Conservation (phyloP, 2,113 vertebrate species). For the Toxotes jaculatrix region DNA sequence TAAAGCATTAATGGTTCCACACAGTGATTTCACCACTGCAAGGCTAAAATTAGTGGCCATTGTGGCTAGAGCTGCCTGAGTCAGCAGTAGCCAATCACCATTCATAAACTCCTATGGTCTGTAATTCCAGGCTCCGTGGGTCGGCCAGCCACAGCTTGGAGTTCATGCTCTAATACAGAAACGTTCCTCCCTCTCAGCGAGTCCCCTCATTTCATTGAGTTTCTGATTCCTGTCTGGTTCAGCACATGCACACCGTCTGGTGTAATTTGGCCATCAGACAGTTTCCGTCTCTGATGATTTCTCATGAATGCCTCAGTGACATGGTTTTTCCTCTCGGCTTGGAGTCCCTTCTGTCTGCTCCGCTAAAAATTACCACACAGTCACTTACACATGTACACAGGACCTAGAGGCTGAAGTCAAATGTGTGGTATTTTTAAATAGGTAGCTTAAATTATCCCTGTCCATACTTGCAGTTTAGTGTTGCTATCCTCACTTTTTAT, state of each 20-base stretch:
- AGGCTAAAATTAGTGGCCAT: conserved; percentile 77
- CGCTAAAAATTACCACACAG: conserved; percentile 51
- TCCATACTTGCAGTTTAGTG: not conserved
- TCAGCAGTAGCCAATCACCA: conserved; percentile 84
- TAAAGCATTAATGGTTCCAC: conserved; percentile 69
- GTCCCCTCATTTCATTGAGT: conserved; percentile 71
- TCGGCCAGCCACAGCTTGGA: conserved; percentile 79
- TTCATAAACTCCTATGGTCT: conserved; percentile 83
- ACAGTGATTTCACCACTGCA: conserved; percentile 59
- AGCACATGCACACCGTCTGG: conserved; percentile 62
- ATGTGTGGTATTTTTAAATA: conserved; percentile 40
- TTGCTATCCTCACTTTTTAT: not conserved
- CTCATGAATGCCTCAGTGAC: conserved; percentile 48
- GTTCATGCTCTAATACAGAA: conserved; percentile 80
- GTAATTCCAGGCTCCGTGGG: conserved; percentile 62
- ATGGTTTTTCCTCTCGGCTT: conserved; percentile 64
- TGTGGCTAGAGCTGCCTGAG: conserved; percentile 81
- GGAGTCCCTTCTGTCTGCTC: conserved; percentile 39
- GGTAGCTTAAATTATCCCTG: conserved; percentile 12
- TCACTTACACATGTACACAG: conserved; percentile 32
- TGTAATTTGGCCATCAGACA: conserved; percentile 74
- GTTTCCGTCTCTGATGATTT: conserved; percentile 79
- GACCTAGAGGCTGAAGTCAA: conserved; percentile 12
- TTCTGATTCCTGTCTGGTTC: conserved; percentile 77
- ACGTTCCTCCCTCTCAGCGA: conserved; percentile 61